Base-by-base conservation (phyloP, 1,140 invertebrate species). In the Drosophila subobscura region DNA sequence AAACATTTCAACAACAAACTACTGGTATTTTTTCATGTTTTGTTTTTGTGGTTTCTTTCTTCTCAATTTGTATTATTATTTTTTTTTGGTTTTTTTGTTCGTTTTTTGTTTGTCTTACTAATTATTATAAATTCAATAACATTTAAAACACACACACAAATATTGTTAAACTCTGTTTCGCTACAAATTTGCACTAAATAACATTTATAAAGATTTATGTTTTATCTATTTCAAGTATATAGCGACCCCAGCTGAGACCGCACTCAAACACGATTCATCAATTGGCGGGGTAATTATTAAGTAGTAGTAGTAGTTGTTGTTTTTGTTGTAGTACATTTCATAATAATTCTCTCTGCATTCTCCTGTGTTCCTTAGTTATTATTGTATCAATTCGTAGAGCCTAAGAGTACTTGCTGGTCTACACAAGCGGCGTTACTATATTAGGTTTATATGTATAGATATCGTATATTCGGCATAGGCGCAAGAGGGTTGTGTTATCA, bases 1-100 rank as follows among this genome's bases (percentile, higher is more conserved):
- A 85, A 89, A 89, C 85, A 80, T 86, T 85, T 88, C 66, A 86
- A 86, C 81, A 86, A 86, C 78, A 88, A 88, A 73, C 83, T 86
- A 86, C 84, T 76, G 49, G 33, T 27, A 61, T 46, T 50, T 64
- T 47, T 58, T 37, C 16, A 20, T 20, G 16, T 20, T 49, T 12
- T 12, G 56, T 66, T 72, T 41, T 49, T 65, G 16, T 66, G 23
- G 57, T 41, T 44, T 58, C 51, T 60, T 22, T 33, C 46, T 46
- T 41, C 46, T 80, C 46, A n/a, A 59, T 74, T 53, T 56, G 33
- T 59, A 20, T 20, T 20, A 20, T 20, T 20, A 20, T 20, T 20
- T 20, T 20, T 20, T 20, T 20, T 20, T 20, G 59, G 65, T 44
- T 72, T 77, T 49, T 66, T 3, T 8, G 46, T 56, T 45, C 66